Base-by-base conservation (phyloP, 2,888 invertebrate species). In the Caenorhabditis doughertyi region DNA sequence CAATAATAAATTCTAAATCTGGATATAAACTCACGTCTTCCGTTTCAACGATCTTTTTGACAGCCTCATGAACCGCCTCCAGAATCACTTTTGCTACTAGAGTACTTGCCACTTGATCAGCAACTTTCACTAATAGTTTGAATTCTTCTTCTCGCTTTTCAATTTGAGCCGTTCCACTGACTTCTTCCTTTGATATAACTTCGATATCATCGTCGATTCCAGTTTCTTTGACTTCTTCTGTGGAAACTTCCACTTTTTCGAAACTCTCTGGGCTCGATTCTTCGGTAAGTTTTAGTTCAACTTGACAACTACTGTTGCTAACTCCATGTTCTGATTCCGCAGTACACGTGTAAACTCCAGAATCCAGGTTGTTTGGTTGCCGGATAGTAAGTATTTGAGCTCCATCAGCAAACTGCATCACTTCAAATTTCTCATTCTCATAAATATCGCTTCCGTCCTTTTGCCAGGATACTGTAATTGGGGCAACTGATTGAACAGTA, bases 51-150 rank as follows among this genome's bases (percentile, higher is more conserved):
- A 88, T 80, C 58, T 80, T 84, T 39, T 68, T 82, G 55, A 87
- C 89, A 25, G 90, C 88, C 79, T 91, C 91, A 27, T 87, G 71
- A 25, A 91, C 85, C 8, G 91, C 90, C 25, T 89, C 87, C 44
- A 91, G 71, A 68, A 91, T 85, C 53, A 91, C 87, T 32, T 89
- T 90, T 8, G 90, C 91, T 18, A 89, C 89, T 39, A 91, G 84
- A 8, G 87, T 83, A 58, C 89, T 86, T 2, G 90, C 91, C 23
- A 91, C 85, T 51, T 86, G 82, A 76, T 91, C 91, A 23, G 91
- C 91, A n/a, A 91, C 91, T 83, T 91, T 91, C 25, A 91, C 88
- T 25, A 91, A 84, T 32, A 91, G 82, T 32, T 88, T 88, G 85
- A 86, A 88, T 65, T 88, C 87, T 67, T 88, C 88, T 65, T 88